Conservation (phyloP, 92 coral and sea anemone species). For the Paragorgia papillata region DNA sequence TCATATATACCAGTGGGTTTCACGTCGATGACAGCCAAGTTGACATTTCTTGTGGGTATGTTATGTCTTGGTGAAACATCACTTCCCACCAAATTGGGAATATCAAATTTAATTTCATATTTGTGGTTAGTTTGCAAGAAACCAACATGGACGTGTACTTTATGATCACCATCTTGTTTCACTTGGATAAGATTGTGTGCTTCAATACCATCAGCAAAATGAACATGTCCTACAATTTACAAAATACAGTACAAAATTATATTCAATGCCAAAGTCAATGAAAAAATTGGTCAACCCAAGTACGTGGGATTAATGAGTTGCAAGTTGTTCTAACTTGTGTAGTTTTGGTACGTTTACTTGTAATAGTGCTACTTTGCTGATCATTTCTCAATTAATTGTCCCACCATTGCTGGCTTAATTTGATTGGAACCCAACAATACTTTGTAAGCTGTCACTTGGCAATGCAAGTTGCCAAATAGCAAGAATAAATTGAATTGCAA, state of each 20-base stretch:
- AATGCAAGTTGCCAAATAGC: no score
- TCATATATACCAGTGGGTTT: slow-evolving; percentile 13
- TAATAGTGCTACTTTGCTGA: no score
- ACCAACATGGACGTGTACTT: slow-evolving; percentile 84
- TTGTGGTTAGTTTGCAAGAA: slow-evolving; percentile 89
- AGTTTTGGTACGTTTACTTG: no score
- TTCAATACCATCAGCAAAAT: slow-evolving; percentile 78
- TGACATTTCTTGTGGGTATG: slow-evolving; percentile 6
- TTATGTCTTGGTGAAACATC: background rate
- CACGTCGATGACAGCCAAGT: slow-evolving; percentile 5
- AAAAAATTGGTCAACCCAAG: no score
- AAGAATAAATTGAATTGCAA: no score
- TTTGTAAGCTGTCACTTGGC: no score
- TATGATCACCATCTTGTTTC: slow-evolving; percentile 66
- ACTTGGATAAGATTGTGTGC: slow-evolving; percentile 86
- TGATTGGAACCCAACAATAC: no score
- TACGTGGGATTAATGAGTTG: no score
- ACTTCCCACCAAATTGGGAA: slow-evolving; percentile 49
- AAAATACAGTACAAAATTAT: background rate
- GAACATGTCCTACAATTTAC: slow-evolving; percentile 68
- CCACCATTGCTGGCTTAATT: no score
- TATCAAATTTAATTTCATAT: slow-evolving; percentile 72
- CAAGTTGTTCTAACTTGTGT: no score
- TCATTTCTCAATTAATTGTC: no score
- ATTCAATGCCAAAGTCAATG: no score